A percentile compares a stretch with the other conserved stretches of the same genome.
Evolutionary conservation across 2,888 invertebrate genomes (phyloP).

Genomic region (Tenthredo distinguenda): DNA sequence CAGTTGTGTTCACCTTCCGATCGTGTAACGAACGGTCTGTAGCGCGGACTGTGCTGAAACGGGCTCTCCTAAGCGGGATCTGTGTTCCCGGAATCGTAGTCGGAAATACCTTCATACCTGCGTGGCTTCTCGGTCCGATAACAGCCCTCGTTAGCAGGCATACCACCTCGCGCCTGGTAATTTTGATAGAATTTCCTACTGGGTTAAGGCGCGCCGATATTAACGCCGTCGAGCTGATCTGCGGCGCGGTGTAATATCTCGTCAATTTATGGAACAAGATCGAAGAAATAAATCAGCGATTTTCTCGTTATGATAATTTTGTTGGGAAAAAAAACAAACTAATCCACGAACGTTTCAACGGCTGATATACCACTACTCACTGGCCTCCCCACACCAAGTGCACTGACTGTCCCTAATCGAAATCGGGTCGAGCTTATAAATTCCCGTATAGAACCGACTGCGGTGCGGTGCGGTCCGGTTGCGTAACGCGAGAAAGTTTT

Average conservation of each 20-base stretch:
- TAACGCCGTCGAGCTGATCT: not conserved
- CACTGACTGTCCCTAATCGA: constrained; percentile 36
- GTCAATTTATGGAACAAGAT: not conserved
- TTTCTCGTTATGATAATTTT: not conserved
- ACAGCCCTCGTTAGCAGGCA: constrained; percentile 32
- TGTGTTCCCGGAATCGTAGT: constrained; percentile 25
- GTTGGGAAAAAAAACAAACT: not conserved
- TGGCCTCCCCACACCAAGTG: not conserved
- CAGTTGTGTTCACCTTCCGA: not conserved
- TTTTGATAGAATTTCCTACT: not conserved
- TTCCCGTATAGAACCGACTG: constrained; percentile 14
- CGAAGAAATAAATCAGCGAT: not conserved
- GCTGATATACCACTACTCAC: not conserved
- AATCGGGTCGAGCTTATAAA: constrained; percentile 29
- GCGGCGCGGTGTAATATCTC: not conserved
- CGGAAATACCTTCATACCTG: constrained; percentile 41
- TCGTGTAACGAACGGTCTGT: not conserved
- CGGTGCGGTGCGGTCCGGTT: not conserved
- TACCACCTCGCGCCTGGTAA: constrained; percentile 16
- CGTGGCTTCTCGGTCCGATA: constrained; percentile 31
- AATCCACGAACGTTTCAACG: too few species aligned
- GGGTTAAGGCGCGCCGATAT: not conserved
- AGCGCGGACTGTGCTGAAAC: not conserved
- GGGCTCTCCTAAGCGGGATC: not conserved
- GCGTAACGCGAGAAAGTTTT: constrained; percentile 39